These are phyloP conservation scores for Schizopygopsis pylzovi DNA, from an alignment of 2,797 vertebrate species.

Conservation along the genomic window DNA sequence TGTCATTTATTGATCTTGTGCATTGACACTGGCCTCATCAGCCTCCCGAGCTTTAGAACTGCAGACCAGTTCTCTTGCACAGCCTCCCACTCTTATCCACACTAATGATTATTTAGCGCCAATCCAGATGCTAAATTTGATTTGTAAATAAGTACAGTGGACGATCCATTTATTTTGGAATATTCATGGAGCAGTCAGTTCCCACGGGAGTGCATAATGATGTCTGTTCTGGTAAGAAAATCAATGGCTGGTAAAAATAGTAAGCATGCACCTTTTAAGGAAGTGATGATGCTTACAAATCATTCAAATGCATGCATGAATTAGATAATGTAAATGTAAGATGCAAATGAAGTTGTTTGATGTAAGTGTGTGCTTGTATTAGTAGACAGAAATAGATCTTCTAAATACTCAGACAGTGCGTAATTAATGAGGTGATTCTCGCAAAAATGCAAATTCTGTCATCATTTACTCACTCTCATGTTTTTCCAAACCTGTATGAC, in stretches of 20 bases:
- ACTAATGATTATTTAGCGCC: constrained; percentile 31
- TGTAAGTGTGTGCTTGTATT: constrained; percentile 16
- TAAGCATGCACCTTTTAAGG: constrained; percentile 23
- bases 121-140: background rate
- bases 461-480: background rate
- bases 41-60: constrained; percentile 36
- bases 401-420: constrained; percentile 36
- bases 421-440: constrained; percentile 24
- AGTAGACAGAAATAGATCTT: constrained; percentile 38
- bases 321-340: constrained; percentile 43
- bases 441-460: background rate
- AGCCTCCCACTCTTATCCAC: constrained; percentile 23
- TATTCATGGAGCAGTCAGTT: constrained; percentile 23
- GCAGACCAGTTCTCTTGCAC: constrained; percentile 3
- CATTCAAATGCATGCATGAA: constrained; percentile 30
- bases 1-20: constrained; percentile 42
- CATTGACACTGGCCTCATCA: constrained; percentile 41
- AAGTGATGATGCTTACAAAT: constrained; percentile 38
- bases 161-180: constrained; percentile 29
- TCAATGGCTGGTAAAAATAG: constrained; percentile 25
- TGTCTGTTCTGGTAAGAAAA: constrained; percentile 28
- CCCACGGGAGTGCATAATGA: constrained; percentile 30
- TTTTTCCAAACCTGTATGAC: background rate
- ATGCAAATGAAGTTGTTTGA: constrained; percentile 51
- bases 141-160: constrained; percentile 38